A percentile compares a stretch with the other conserved stretches of the same genome.
phyloP scores from a whole-genome alignment of 2,797 vertebrate species.

The Etheostoma nigrum region DNA sequence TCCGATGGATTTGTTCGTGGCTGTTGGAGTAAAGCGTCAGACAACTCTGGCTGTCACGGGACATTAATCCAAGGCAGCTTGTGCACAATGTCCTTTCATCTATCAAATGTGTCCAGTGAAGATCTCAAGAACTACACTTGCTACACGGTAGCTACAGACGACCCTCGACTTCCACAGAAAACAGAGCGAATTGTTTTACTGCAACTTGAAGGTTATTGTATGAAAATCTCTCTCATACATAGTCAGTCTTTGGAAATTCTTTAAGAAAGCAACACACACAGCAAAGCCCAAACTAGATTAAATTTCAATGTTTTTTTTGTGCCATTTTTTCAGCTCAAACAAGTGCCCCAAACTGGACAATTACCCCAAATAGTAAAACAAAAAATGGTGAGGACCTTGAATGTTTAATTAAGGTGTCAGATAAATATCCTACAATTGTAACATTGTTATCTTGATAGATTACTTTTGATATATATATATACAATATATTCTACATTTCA shows the following conservation, averaged over 20 bases:
- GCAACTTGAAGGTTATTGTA: constrained; percentile 60
- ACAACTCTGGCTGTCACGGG: constrained; percentile 38
- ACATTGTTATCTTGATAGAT: neutral
- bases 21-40: constrained; percentile 66
- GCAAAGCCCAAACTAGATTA: neutral
- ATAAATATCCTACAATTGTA: neutral
- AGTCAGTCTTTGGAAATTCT: neutral
- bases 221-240: neutral
- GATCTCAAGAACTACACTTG: constrained; percentile 77
- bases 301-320: neutral
- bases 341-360: constrained; percentile 30
- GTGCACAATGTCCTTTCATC: constrained; percentile 67
- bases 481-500: constrained; percentile 27
- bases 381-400: constrained; percentile 59
- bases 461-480: neutral
- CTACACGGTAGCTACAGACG: constrained; percentile 66
- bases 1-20: constrained; percentile 80
- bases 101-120: constrained; percentile 60
- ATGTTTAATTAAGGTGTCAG: neutral
- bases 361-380: constrained; percentile 20
- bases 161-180: constrained; percentile 49
- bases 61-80: neutral
- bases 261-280: neutral
- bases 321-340: constrained; percentile 52
- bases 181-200: constrained; percentile 65